Evolutionary conservation across 1,140 invertebrate species (phyloP).

Genomic region (Heliconius melpomene): DNA sequence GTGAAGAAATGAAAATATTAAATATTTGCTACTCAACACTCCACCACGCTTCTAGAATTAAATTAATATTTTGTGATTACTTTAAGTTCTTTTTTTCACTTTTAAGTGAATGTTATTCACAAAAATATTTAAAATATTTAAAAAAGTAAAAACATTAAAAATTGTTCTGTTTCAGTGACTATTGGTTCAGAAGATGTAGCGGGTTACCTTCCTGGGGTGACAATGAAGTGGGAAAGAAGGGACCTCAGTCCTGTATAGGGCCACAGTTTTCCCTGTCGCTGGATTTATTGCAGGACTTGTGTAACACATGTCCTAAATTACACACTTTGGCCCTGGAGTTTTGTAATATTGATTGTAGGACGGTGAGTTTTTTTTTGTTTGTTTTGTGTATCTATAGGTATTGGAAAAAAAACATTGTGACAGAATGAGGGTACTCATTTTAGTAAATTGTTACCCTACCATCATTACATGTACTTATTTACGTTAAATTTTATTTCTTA

Average conservation of each 20-base stretch:
- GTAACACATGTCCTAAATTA: constrained; percentile 47
- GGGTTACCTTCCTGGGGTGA: constrained; percentile 43
- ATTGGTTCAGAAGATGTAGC: constrained; percentile 28
- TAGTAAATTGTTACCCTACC: too few relatives aligned
- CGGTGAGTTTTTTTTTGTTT: constrained; percentile 44
- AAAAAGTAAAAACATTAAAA: neutral
- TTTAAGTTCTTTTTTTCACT: too few relatives aligned
- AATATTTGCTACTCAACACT: too few relatives aligned
- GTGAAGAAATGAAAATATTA: too few relatives aligned
- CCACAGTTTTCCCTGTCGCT: constrained; percentile 50
- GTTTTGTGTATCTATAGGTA: neutral
- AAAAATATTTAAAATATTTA: too few relatives aligned
- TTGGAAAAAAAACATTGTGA: too few relatives aligned
- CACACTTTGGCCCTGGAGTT: constrained; percentile 58
- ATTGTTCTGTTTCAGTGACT: constrained; percentile 6
- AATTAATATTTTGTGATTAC: neutral
- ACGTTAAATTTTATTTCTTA: too few relatives aligned
- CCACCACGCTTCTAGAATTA: too few relatives aligned
- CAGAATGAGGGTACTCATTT: too few relatives aligned
- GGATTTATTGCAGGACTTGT: constrained; percentile 38
- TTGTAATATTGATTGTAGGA: constrained; percentile 67
- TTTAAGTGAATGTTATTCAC: too few relatives aligned
- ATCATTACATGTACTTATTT: too few relatives aligned
- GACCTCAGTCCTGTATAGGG: constrained; percentile 40
- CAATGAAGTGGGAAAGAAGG: constrained; percentile 17